Conservation (phyloP, 2,113 vertebrate species). For the Myotis lucifugus region DNA sequence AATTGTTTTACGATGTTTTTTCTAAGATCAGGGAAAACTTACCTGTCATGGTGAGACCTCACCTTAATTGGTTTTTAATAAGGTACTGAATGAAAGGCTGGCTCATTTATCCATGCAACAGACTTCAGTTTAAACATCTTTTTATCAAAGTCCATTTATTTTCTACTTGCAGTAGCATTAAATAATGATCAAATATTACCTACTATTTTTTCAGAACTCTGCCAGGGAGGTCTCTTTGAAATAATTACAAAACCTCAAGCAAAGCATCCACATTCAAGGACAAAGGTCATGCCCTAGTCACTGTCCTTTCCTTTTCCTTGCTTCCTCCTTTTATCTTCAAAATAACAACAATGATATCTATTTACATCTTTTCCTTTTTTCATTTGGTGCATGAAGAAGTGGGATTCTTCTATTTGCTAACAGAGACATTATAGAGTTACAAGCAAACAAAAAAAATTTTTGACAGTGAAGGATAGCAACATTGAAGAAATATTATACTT, state of each 20-base stretch:
- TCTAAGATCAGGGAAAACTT: not conserved
- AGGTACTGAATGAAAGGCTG: not conserved
- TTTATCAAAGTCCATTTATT: not conserved
- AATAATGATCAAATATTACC: not conserved
- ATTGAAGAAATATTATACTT: not conserved
- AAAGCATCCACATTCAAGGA: not conserved
- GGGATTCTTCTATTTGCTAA: not conserved
- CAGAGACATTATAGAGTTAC: not conserved
- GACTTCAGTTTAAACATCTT: not conserved
- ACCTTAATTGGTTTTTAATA: not conserved
- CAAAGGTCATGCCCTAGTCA: not conserved
- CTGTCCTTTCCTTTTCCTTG: not conserved
- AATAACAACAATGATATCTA: not conserved
- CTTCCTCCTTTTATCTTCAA: constrained; percentile 15
- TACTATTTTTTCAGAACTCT: not conserved
- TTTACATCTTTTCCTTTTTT: not conserved
- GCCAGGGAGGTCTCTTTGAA: not conserved
- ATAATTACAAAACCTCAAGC: not conserved
- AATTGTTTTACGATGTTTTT: not conserved
- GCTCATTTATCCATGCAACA: not conserved
- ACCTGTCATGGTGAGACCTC: not conserved
- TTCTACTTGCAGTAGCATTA: not conserved
- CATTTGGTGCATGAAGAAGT: not conserved
- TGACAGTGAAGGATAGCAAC: not conserved
- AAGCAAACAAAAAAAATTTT: not conserved